Base-by-base conservation (phyloP, 2,888 invertebrate species). In the Lepidochrysops patricia region DNA sequence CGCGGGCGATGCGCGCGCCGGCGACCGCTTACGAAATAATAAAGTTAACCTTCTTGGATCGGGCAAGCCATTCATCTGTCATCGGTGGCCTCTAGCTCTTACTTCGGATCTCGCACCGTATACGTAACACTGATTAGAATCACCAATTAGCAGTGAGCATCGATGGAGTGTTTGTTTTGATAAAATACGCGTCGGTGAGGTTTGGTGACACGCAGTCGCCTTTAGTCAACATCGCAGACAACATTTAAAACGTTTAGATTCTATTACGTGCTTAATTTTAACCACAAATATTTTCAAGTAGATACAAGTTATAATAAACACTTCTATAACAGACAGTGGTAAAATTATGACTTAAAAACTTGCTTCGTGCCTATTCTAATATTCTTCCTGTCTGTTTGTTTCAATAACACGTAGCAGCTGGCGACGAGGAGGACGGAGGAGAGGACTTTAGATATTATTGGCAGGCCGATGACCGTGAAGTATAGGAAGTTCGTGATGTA, bases 61-160 rank as follows among this genome's bases (percentile, higher is more conserved):
- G 32, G 25, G 50, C 35, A 34, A 52, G 48, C 58, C 58, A 52
- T 58, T 58, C 58, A 58, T 58, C 58, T 58, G 58, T 58, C 58
- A 58, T 58, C 26, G n/a, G 34, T 27, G 32, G 52, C 58, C 58
- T 58, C 58, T 52, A 52, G 52, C 58, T 58, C 26, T 35, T 34
- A 50, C 35, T 35, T n/a, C n/a, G n/a, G 25, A 56, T 58, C 50
- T 50, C 34, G 25, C 26, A 34, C 32, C 58, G 34, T 50, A 57
- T 52, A 52, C 50, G 58, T 54, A 58, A 27, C 50, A 27, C 26
- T 43, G 58, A 34, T 58, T 52, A 25, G 58, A 58, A 58, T 58
- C 19, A 57, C 29, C 57, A 61, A 49, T 7, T 54, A 57, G 37
- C 19, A 48, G 19, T 1, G n/a, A 13, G 34, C 23, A 25, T 23